Percentiles rank a stretch among this genome's conserved stretches.
phyloP scores from a whole-genome alignment of 2,113 vertebrate species.

The Otolemur garnettii region DNA sequence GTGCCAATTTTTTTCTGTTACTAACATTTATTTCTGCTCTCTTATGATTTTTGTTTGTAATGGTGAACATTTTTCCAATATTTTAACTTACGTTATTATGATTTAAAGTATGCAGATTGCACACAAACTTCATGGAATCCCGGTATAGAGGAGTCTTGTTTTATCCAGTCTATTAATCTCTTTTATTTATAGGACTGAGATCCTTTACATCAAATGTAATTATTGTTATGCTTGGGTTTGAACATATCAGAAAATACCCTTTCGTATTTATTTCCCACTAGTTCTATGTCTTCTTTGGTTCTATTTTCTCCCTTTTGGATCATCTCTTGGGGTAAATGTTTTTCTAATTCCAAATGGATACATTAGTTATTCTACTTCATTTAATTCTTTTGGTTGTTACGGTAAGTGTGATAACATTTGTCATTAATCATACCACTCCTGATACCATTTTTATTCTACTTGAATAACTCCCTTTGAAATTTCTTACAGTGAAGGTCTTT shows the following conservation, averaged over 20 bases:
- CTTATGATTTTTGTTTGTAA: not conserved
- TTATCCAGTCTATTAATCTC: not conserved
- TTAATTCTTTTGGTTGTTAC: not conserved
- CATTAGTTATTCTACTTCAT: conserved; percentile 2
- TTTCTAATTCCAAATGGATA: not conserved
- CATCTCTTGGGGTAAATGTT: not conserved
- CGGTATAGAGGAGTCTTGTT: not conserved
- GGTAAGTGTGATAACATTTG: not conserved
- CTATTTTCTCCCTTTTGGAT: not conserved
- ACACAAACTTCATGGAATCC: too few species aligned
- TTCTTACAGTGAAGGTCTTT: not conserved
- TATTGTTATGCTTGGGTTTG: not conserved
- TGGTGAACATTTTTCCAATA: not conserved
- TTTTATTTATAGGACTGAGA: conserved; percentile 13
- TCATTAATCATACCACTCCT: not conserved
- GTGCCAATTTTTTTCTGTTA: not conserved
- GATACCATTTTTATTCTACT: not conserved
- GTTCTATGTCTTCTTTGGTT: not conserved
- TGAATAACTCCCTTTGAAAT: not conserved
- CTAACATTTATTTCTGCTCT: not conserved
- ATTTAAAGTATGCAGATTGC: not conserved
- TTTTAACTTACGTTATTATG: not conserved
- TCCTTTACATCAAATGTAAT: not conserved
- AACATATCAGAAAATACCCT: not conserved
- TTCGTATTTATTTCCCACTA: conserved; percentile 1